phyloP scores from a whole-genome alignment of 1,140 invertebrate genomes.

The Lineus longissimus region DNA sequence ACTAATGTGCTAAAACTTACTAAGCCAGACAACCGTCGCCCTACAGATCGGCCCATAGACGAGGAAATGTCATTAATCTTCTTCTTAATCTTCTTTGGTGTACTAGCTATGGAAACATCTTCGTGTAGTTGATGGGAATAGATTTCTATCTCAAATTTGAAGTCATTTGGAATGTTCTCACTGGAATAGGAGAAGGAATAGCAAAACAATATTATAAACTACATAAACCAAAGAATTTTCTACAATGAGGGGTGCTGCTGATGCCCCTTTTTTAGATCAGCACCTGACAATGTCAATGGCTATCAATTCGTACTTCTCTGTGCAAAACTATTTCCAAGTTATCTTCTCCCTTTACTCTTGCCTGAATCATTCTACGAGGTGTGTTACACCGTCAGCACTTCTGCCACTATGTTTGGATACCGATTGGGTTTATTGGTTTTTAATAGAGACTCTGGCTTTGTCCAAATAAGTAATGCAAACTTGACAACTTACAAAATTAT shows the following conservation, averaged over 20 bases:
- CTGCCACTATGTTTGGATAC: too few species aligned
- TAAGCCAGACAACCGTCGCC: conserved; percentile 55
- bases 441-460: too few species aligned
- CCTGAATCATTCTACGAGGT: too few species aligned
- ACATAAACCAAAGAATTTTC: neutral
- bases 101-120: conserved; percentile 67
- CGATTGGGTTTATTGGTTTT: too few species aligned
- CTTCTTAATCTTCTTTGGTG: conserved; percentile 65
- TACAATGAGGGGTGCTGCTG: neutral
- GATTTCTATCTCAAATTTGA: conserved; percentile 65
- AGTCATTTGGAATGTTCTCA: conserved; percentile 63
- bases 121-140: conserved; percentile 68
- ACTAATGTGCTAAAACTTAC: conserved; percentile 25
- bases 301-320: too few species aligned
- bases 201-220: conserved; percentile 8
- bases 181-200: conserved; percentile 53
- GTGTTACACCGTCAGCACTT: too few species aligned
- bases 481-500: conserved; percentile 71
- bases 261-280: neutral
- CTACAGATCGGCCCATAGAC: conserved; percentile 67
- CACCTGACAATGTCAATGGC: neutral
- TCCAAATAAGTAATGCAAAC: too few species aligned
- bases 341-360: too few species aligned
- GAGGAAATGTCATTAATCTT: conserved; percentile 62
- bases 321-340: too few species aligned